Conservation (phyloP, 2,113 vertebrate genomes). For the Chaetura pelagica region DNA sequence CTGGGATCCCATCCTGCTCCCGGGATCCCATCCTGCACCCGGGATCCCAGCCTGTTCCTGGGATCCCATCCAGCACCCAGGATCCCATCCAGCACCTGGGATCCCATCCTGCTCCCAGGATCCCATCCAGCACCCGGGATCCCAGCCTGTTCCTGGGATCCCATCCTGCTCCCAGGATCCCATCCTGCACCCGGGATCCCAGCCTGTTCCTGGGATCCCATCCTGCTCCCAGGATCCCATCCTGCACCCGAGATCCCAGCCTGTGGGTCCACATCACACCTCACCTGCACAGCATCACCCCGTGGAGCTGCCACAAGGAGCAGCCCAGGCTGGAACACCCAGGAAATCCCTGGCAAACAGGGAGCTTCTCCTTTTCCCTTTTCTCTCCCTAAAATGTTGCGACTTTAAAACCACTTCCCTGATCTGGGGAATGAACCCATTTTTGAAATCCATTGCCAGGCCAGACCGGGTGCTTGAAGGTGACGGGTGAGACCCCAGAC, state of each 20-base stretch:
- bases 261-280: too few relatives aligned
- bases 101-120: too few relatives aligned
- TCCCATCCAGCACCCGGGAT: too few relatives aligned
- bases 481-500: neutral
- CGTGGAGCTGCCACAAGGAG: fast-evolving
- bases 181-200: too few relatives aligned
- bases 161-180: too few relatives aligned
- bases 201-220: too few relatives aligned
- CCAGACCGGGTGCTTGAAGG: neutral
- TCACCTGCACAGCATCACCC: neutral
- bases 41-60: too few relatives aligned
- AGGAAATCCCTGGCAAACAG: neutral
- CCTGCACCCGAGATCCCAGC: neutral
- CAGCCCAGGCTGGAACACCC: neutral
- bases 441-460: neutral
- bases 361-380: neutral
- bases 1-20: neutral
- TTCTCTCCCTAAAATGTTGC: neutral
- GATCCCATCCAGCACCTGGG: too few relatives aligned
- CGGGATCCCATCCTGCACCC: too few relatives aligned
- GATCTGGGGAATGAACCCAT: neutral
- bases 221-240: neutral
- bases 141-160: too few relatives aligned
- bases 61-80: too few relatives aligned
- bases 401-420: neutral